Evolutionary conservation across 2,888 invertebrate genomes (phyloP), one percentile per base, ranked within the genome.

Genomic region (Candidula unifasciata): DNA sequence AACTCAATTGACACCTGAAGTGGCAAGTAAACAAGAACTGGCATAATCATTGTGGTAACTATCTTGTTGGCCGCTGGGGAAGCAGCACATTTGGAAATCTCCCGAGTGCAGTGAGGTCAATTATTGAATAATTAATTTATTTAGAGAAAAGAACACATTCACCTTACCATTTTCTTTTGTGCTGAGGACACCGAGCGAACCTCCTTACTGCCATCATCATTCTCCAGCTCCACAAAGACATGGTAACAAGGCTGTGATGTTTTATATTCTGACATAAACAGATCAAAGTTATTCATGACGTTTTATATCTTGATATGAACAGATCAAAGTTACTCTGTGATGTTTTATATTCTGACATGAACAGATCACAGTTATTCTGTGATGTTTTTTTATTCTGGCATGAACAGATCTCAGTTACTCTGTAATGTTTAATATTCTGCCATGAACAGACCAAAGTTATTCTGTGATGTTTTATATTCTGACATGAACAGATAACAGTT

Each of bases 311-410:
- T n/a, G n/a, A n/a, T n/a, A n/a, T n/a, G n/a, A n/a, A n/a, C n/a
- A n/a, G n/a, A n/a, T n/a, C n/a, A n/a, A n/a, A n/a, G n/a, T n/a
- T n/a, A n/a, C n/a, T n/a, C n/a, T n/a, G n/a, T n/a, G n/a, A n/a
- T n/a, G n/a, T n/a, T n/a, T n/a, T n/a, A n/a, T n/a, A n/a, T n/a
- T n/a, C n/a, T n/a, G n/a, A n/a, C 52, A 92, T 44, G 85, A 92
- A 92, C 33, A 93, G 89, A 86, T 92, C 89, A 84, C 92, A 93
- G 87, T 90, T 91, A n/a, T n/a, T n/a, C n/a, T n/a, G n/a, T n/a
- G n/a, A n/a, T n/a, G n/a, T n/a, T n/a, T n/a, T n/a, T n/a, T n/a
- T n/a, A n/a, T n/a, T n/a, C n/a, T 86, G 80, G 16, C 73, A 68
- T 66, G 21, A 16, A 64, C 30, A 57, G 0, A 54, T 54, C 44